Evolutionary conservation across 2,797 vertebrate species (phyloP).

Genomic region (Sebastes miniatus): DNA sequence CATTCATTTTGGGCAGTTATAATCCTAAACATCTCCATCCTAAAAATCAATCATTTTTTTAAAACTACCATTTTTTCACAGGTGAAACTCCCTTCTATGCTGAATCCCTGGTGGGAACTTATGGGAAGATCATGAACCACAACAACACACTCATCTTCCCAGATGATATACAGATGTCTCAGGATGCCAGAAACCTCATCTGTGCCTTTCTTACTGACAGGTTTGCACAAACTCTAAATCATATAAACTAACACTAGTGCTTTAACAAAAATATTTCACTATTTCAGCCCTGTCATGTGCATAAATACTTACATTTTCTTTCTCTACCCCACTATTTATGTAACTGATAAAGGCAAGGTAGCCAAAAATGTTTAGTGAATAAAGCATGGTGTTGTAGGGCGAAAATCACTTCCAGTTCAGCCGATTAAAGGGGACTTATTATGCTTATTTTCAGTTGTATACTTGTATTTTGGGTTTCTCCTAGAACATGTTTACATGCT

Average conservation of each 20-base stretch:
- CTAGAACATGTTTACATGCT: no score
- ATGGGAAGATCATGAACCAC: constrained; percentile 99
- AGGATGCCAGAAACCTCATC: constrained; percentile 92
- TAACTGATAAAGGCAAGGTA: not conserved
- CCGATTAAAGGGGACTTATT: not conserved
- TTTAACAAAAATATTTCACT: constrained; percentile 3
- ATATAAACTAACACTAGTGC: not conserved
- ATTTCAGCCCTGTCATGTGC: not conserved
- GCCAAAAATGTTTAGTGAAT: not conserved
- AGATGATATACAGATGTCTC: constrained; percentile 92
- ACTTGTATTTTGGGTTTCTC: no score
- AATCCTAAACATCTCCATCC: not conserved
- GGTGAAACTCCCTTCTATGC: constrained; percentile 98
- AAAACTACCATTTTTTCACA: constrained; percentile 47
- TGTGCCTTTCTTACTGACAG: constrained; percentile 96
- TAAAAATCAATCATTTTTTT: not conserved
- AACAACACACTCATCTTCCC: constrained; percentile 93
- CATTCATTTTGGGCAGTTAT: not conserved
- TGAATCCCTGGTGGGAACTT: constrained; percentile 96
- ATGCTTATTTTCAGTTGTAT: no score
- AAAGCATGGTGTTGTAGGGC: not conserved
- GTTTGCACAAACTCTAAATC: constrained; percentile 64
- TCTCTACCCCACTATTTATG: not conserved
- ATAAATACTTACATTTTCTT: not conserved
- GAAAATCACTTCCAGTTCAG: not conserved